Conservation (phyloP, 2,888 invertebrate species). For the Vannuccia rotundouncinata region DNA sequence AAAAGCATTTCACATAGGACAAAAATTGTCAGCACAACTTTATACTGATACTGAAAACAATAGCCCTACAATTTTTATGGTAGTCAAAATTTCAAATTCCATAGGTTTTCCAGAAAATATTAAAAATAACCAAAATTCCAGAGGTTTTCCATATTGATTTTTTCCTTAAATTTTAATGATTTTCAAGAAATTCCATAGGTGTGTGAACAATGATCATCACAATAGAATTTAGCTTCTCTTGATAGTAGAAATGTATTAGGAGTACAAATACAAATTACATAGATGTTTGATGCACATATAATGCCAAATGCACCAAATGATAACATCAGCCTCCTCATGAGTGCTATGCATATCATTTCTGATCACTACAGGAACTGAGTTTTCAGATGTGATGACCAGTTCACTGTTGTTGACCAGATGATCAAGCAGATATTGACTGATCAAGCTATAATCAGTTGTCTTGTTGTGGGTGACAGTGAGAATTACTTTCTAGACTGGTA, state of each 20-base stretch:
- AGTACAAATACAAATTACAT: background rate
- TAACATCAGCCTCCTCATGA: background rate
- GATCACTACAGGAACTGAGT: background rate
- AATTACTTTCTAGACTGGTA: conserved; percentile 6
- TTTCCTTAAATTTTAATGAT: too few species aligned
- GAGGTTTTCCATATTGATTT: too few species aligned
- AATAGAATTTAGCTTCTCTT: background rate
- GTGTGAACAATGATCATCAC: too few species aligned
- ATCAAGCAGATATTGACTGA: conserved; percentile 21
- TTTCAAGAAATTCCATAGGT: too few species aligned
- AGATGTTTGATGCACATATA: background rate
- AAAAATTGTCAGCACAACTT: too few species aligned
- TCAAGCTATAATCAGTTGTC: conserved; percentile 24
- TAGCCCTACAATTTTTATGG: too few species aligned
- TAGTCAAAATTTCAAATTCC: too few species aligned
- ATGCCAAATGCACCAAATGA: conserved; percentile 4
- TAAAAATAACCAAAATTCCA: too few species aligned
- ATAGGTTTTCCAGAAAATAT: too few species aligned
- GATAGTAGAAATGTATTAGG: background rate
- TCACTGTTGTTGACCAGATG: conserved; percentile 16
- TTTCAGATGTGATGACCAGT: background rate
- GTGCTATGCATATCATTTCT: background rate
- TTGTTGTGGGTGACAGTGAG: conserved; percentile 37
- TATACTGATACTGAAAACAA: too few species aligned
- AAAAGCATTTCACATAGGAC: too few species aligned